Percentiles rank a stretch among this genome's conserved stretches.
phyloP scores from a whole-genome alignment of 2,888 invertebrate genomes.

The Drosophila silvestris region DNA sequence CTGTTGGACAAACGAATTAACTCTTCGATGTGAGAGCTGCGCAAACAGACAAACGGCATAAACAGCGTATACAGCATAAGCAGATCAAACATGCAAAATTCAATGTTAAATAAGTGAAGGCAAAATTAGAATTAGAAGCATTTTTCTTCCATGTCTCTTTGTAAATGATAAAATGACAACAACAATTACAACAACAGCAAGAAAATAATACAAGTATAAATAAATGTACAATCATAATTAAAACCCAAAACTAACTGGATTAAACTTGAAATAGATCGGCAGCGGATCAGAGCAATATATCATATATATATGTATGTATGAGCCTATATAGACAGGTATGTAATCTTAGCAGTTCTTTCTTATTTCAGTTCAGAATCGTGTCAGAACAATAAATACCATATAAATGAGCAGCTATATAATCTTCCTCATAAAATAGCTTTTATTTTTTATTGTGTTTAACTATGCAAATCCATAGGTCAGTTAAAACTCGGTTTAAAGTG shows the following conservation, averaged over 20 bases:
- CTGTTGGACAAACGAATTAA: slow-evolving; percentile 84
- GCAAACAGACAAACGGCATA: slow-evolving; percentile 39
- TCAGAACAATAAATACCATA: neutral
- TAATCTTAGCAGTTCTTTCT: neutral
- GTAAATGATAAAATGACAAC: slow-evolving; percentile 8
- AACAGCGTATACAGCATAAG: slow-evolving; percentile 63
- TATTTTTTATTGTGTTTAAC: neutral
- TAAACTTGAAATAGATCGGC: neutral
- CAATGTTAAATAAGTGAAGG: slow-evolving; percentile 54
- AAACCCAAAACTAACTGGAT: neutral
- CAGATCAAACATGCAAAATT: slow-evolving; percentile 75
- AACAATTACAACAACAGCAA: slow-evolving; percentile 29
- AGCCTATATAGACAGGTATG: neutral
- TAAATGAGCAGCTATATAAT: neutral
- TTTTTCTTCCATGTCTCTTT: neutral
- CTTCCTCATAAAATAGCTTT: neutral
- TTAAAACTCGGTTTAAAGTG: neutral
- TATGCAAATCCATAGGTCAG: neutral
- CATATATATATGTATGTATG: neutral
- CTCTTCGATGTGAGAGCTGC: slow-evolving; percentile 75
- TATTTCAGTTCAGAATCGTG: neutral
- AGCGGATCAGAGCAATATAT: neutral
- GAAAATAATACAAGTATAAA: neutral
- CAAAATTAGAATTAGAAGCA: slow-evolving; percentile 53
- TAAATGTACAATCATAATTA: neutral